Base-by-base conservation (phyloP, 2,888 invertebrate genomes). In the Brachyptera risi region DNA sequence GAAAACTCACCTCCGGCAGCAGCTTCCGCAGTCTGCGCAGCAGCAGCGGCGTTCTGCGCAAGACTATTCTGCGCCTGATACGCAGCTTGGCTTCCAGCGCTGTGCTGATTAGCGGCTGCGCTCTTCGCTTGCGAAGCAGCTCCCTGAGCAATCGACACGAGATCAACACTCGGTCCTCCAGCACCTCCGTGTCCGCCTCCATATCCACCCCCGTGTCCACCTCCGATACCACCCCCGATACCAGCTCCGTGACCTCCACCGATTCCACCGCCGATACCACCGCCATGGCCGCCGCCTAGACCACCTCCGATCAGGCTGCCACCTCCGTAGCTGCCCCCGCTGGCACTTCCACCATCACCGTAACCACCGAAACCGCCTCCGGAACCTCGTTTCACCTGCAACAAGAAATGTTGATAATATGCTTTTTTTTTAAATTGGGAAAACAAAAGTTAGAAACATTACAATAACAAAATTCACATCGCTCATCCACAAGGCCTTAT, bases 131-230 rank as follows among this genome's bases (percentile, higher is more conserved):
- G 54, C 15, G 87, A 86, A 0, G 88, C 88, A 0, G 89, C 88
- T 1, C 72, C 72, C 13, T 68, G 71, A 0, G 73, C 73, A 50
- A 75, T 74, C 57, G 83, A 85, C 65, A 86, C 80, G 23, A 90
- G 72, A 0, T 88, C 86, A 62, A 86, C 86, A 63, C 89, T 88
- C 59, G 85, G 24, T 21, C 68, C 68, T 5, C 59, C 67, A 2
- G 74, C 75, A 27, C 60, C 65, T 23, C 51, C 61, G 21, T 83
- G 82, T 31, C 69, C 68, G 23, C 68, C 68, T 9, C 59, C 67
- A 1, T 65, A 69, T 5, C 74, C 75, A 38, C 62, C 65, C n/a
- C 56, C 63, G 21, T 61, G 60, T 13, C 58, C 63, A 40, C 31
- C 54, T 19, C 37, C 56, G 19, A 23, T 21, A 17, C 59, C 59